Base-by-base conservation (phyloP, 92 coral and sea anemone genomes). In the Paramuricea clavata region DNA sequence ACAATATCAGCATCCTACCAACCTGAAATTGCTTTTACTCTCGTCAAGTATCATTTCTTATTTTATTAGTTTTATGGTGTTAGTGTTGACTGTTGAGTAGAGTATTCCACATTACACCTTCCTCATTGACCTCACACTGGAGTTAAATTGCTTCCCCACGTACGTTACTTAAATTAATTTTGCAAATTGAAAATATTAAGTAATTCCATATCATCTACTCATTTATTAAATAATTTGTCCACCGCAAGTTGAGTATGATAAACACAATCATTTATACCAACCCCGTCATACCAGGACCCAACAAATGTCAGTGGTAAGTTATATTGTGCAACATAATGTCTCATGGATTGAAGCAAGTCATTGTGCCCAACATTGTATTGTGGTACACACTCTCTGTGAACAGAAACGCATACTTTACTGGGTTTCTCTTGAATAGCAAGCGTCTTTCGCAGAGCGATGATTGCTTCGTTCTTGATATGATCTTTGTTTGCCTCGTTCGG, bases 351-450 rank as follows among this genome's bases (percentile, higher is more conserved):
- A 25, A 97, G 50, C 28, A 94, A 82, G 60, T 85, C 89, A 54
- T 88, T 76, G 87, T 97, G 99, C 12, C 99, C 99, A 49, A 93
- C 80, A 39, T 87, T 85, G 80, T 97, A 97, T 78, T 97, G 99
- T n/a, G 98, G 89, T 39, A 97, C 94, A 81, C 98, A 94, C 92
- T 97, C 92, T 21, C 73, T 87, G 82, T 94, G 92, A 43, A 97
- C 72, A 22, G 88, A 72, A 19, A 95, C 83, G 27, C 81, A 33
- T 69, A 93, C 41, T 13, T 77, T 82, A 47, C 92, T 67, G 36
- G 98, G 99, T 23, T 93, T 91, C 31, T 52, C 74, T 22, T 50
- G 89, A 78, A 97, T 91, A 59, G 91, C 92, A 32, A 97, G 89
- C 1, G 91, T 91, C 49, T 91, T 86, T 44, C 81, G 91, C 15